Percentiles rank a stretch among this genome's conserved stretches.
phyloP scores from a whole-genome alignment of 2,113 vertebrate genomes.

The Falco punctatus region DNA sequence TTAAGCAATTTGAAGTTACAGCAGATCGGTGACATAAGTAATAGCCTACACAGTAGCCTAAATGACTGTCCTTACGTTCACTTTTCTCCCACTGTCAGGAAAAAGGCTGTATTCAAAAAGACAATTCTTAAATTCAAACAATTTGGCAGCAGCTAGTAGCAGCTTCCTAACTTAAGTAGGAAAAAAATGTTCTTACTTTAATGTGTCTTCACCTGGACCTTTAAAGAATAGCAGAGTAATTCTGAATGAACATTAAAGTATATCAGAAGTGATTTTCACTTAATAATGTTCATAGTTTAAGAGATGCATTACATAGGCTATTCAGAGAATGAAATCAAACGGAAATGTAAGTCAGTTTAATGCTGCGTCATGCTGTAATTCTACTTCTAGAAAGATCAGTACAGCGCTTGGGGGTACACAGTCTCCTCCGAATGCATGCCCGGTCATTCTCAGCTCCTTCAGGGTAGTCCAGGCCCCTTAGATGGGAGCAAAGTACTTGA shows the following conservation, averaged over 20 bases:
- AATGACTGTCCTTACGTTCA: background rate
- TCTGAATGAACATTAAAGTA: background rate
- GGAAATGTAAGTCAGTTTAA: background rate
- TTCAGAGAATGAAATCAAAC: background rate
- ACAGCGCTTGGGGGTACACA: background rate
- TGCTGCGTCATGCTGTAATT: background rate
- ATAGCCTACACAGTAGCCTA: background rate
- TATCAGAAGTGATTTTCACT: background rate
- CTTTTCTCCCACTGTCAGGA: background rate
- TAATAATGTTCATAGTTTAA: background rate
- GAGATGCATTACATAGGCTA: rapidly evolving
- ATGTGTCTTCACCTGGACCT: background rate
- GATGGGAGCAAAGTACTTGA: background rate
- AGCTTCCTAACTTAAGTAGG: background rate
- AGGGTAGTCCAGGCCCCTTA: background rate
- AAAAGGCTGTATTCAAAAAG: background rate
- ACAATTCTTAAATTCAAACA: background rate
- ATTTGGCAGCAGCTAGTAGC: background rate
- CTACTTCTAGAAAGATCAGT: slow-evolving; percentile 9
- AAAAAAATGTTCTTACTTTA: background rate
- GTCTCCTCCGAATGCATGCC: background rate
- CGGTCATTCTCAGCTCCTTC: background rate
- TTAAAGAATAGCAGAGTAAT: background rate
- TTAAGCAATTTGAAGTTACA: background rate
- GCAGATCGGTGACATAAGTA: background rate